Evolutionary conservation across 2,113 vertebrate species (phyloP).

Genomic region (Brachyistius frenatus): DNA sequence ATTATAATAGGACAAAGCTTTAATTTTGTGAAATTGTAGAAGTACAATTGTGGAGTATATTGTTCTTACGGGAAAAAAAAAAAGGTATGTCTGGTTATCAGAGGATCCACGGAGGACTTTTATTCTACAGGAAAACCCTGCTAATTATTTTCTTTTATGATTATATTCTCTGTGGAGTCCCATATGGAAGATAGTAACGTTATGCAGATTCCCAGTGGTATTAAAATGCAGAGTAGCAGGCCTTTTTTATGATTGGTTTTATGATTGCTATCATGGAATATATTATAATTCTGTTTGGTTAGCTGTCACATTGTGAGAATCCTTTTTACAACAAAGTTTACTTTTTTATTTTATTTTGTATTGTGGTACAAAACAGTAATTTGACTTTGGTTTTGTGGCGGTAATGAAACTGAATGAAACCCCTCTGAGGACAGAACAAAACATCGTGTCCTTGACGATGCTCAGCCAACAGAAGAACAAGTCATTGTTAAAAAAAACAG

Average conservation of each 20-base stretch:
- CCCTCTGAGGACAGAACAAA: constrained; percentile 35
- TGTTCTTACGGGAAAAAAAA: constrained; percentile 5
- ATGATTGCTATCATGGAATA: constrained; percentile 44
- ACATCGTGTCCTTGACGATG: constrained; percentile 47
- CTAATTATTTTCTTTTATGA: constrained; percentile 71
- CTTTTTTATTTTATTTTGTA: not conserved
- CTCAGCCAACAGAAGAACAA: constrained; percentile 34
- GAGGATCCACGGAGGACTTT: constrained; percentile 55
- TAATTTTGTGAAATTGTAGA: not conserved
- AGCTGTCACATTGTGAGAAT: not conserved
- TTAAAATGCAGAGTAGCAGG: constrained; percentile 53
- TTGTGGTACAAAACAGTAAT: constrained; percentile 21
- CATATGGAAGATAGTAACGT: constrained; percentile 34
- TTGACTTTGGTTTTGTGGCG: constrained; percentile 28
- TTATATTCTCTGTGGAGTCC: constrained; percentile 38
- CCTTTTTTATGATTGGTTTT: constrained; percentile 64
- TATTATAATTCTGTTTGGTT: constrained; percentile 59
- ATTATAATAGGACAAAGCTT: not conserved
- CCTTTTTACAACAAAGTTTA: constrained; percentile 30
- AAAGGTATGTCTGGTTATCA: constrained; percentile 11
- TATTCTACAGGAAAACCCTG: constrained; percentile 45
- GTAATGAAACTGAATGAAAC: constrained; percentile 52
- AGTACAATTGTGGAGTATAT: not conserved
- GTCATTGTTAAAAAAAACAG: constrained; percentile 54
- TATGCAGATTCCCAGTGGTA: constrained; percentile 61